Percentiles rank a stretch among this genome's conserved stretches.
Conservation (phyloP, 2,113 vertebrate species). For the Brachyhypopomus occidentalis region DNA sequence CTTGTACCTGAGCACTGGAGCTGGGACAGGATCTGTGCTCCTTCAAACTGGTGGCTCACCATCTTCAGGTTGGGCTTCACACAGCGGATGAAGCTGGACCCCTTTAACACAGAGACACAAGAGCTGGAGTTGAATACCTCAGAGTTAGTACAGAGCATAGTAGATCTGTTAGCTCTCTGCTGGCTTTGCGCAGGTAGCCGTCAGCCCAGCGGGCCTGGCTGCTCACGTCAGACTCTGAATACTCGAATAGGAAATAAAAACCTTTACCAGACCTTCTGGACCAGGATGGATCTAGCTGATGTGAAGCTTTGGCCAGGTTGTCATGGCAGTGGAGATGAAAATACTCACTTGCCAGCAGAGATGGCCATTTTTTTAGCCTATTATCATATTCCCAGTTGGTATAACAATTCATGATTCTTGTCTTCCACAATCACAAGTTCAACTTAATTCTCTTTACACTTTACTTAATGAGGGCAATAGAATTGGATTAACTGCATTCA, state of each 20-base stretch:
- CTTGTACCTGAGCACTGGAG: conserved; percentile 93
- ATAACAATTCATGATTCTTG: too few species aligned
- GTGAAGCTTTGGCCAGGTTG: too few species aligned
- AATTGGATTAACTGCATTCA: too few species aligned
- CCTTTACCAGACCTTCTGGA: neutral
- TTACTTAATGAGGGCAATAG: too few species aligned
- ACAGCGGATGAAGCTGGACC: conserved; percentile 97
- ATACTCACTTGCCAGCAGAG: too few species aligned
- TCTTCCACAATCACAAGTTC: too few species aligned
- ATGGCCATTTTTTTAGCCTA: too few species aligned
- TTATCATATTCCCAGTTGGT: too few species aligned
- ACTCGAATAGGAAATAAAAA: neutral
- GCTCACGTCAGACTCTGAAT: neutral
- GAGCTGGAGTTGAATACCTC: neutral
- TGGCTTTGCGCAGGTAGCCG: neutral
- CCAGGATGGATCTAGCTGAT: neutral
- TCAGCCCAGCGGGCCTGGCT: neutral
- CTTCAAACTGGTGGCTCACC: conserved; percentile 97
- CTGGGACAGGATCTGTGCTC: conserved; percentile 95
- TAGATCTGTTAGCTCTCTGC: neutral
- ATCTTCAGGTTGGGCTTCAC: conserved; percentile 99
- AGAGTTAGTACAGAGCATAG: too few species aligned
- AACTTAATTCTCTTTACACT: too few species aligned
- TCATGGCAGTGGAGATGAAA: too few species aligned
- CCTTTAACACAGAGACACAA: conserved; percentile 69